Base-by-base conservation (phyloP, 2,113 vertebrate species). In the Callospermophilus lateralis region DNA sequence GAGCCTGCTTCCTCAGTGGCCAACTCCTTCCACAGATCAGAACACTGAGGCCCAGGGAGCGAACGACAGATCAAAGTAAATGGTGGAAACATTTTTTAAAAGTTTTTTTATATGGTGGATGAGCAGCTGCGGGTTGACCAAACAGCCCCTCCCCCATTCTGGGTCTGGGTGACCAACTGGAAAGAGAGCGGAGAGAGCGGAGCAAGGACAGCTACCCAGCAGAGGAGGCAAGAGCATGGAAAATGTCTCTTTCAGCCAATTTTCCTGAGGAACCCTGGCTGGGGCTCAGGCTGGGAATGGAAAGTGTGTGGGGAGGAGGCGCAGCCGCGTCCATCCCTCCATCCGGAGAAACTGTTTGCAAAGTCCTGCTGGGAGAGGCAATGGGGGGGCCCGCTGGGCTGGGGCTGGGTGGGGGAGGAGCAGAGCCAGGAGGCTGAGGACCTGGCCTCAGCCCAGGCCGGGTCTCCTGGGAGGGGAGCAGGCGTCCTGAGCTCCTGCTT, bases 211-310 rank as follows among this genome's bases (percentile, higher is more conserved):
- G 93, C 77, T 89, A 90, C 90, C 88, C 95, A 93, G 93, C 90
- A 76, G 90, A 97, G 78, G 92, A 97, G 90, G 91, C 93, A 93
- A 94, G 92, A 97, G 96, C 93, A 92, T 97, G 97, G 97, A 98
- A 98, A 98, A 98, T 97, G 92, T 98, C 80, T 97, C 93, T 94
- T 97, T 85, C 96, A 81, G 97, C 98, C 97, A 97, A 98, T 88
- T 97, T 97, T 97, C 97, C 98, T 89, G 96, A 96, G 96, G 78
- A 97, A 30, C 89, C 39, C 93, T 95, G 98, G 96, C 97, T 37
- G 95, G 77, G 92, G 92, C 96, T 96, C 96, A 87, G 94, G 77
- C 95, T 97, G 95, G 96, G 97, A 97, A 98, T 90, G 97, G 98
- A 98, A 97, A 98, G 96, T 94, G 97, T 95, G 51, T 83, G 63